A percentile compares a stretch with the other conserved stretches of the same genome.
Evolutionary conservation across 2,113 vertebrate species (phyloP).

Genomic region (Lepus europaeus): DNA sequence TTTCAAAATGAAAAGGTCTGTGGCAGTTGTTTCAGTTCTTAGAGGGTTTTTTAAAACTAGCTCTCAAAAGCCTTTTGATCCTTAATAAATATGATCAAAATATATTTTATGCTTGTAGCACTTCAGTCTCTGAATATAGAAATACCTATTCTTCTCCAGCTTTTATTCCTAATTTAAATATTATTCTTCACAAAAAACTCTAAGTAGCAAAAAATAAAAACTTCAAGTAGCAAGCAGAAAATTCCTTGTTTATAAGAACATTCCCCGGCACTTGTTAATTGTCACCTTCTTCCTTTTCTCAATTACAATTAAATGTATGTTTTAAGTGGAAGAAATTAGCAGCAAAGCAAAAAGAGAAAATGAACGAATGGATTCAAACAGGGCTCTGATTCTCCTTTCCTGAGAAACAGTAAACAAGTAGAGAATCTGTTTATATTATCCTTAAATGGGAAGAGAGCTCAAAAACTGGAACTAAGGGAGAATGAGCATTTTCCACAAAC

Average conservation of each 20-base stretch:
- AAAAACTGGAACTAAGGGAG: too few species aligned
- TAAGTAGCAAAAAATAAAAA: not conserved
- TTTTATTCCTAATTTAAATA: conserved; percentile 60
- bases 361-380: not conserved
- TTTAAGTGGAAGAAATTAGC: not conserved
- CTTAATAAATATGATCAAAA: conserved; percentile 78
- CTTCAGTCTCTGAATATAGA: not conserved
- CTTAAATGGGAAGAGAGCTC: not conserved
- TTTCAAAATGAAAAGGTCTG: conserved; percentile 75
- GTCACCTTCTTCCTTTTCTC: not conserved
- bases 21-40: conserved; percentile 69
- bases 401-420: conserved; percentile 25
- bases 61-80: conserved; percentile 74
- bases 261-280: conserved; percentile 46
- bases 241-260: conserved; percentile 24
- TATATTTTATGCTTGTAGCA: conserved; percentile 54
- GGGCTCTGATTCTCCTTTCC: not conserved
- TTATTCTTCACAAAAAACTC: not conserved
- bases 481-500: too few species aligned
- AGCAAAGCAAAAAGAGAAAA: not conserved
- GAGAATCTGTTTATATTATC: not conserved
- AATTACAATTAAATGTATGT: conserved; percentile 4
- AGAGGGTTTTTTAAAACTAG: conserved; percentile 64
- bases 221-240: conserved; percentile 9
- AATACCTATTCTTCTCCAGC: not conserved